These are phyloP conservation scores for Dinocampus coccinellae DNA, from an alignment of 2,888 invertebrate genomes.

Conservation along the genomic window DNA sequence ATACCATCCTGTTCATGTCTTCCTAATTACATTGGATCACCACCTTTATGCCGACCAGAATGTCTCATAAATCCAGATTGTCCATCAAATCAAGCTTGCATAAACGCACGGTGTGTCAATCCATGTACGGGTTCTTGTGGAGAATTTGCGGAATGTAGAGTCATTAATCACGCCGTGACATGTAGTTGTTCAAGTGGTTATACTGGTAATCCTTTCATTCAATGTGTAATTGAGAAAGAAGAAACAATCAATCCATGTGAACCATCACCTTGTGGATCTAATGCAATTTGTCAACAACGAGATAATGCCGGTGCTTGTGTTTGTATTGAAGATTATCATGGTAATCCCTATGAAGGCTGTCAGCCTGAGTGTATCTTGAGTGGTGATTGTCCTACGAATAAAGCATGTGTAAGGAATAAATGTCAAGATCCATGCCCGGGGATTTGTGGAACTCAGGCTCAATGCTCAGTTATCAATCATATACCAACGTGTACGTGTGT, in stretches of 20 bases:
- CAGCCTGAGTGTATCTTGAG: conserved; percentile 89
- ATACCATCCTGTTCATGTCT: conserved; percentile 83
- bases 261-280: conserved; percentile 89
- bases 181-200: conserved; percentile 83
- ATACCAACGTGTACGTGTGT: conserved; percentile 87
- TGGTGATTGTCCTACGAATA: conserved; percentile 86
- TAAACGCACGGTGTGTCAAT: conserved; percentile 84
- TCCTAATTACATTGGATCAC: conserved; percentile 82
- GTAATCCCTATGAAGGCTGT: conserved; percentile 89
- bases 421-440: conserved; percentile 90
- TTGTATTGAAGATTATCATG: conserved; percentile 84
- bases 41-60: conserved; percentile 87
- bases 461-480: conserved; percentile 88
- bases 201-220: conserved; percentile 86
- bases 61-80: conserved; percentile 87
- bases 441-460: conserved; percentile 85
- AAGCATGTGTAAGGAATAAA: conserved; percentile 85
- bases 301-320: conserved; percentile 85
- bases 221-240: conserved; percentile 77
- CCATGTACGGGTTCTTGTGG: conserved; percentile 89
- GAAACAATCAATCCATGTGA: conserved; percentile 81
- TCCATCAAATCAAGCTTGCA: conserved; percentile 81
- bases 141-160: conserved; percentile 82
- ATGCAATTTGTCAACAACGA: conserved; percentile 82
- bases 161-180: conserved; percentile 84